Base-by-base conservation (phyloP, 2,797 vertebrate genomes). In the Syndactyla subalaris region DNA sequence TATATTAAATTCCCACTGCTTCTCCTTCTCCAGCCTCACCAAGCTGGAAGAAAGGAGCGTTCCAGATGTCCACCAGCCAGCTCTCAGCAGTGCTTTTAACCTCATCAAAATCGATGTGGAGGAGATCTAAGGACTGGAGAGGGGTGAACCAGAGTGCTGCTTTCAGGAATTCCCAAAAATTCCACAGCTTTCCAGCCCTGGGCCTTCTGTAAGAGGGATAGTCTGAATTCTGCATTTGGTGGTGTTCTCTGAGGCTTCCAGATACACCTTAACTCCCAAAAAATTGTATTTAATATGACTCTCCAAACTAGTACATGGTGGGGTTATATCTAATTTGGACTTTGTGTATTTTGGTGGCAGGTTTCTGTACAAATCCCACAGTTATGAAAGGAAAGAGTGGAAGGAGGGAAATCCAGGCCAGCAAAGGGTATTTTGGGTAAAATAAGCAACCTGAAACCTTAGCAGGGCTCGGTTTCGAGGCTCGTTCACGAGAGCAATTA, bases 231-330 rank as follows among this genome's bases (percentile, higher is more conserved):
- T 88, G 85, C 10, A 7, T n/a, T 85, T 2, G 0, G 14, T 51
- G 34, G 19, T 2, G 0, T 39, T 59, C 70, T 32, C 38, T 52
- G 57, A 15, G 15, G 10, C 6, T 62, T 82, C 34, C 36, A 46
- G 78, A 21, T 36, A 13, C 41, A n/a, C 21, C 9, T 66, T 29
- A 19, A 67, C 57, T 72, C 43, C 17, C 38, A 18, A 39, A 22
- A 2, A 6, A 4, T 14, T 43, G 0, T n/a, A 5, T 43, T 79
- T 46, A 29, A 9, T 32, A 4, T 2, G 22, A 10, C 17, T 30
- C 20, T 26, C 48, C 52, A 8, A 72, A 32, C 27, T 17, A 2
- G 0, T 3, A 3, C 1, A 7, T 4, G 55, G 22, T 14, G 13
- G 36, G 9, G 2, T 0, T 46, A 1, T 8, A 5, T 17, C 5